phyloP scores from a whole-genome alignment of 1,140 invertebrate genomes.

The Drosophila pruinosa region DNA sequence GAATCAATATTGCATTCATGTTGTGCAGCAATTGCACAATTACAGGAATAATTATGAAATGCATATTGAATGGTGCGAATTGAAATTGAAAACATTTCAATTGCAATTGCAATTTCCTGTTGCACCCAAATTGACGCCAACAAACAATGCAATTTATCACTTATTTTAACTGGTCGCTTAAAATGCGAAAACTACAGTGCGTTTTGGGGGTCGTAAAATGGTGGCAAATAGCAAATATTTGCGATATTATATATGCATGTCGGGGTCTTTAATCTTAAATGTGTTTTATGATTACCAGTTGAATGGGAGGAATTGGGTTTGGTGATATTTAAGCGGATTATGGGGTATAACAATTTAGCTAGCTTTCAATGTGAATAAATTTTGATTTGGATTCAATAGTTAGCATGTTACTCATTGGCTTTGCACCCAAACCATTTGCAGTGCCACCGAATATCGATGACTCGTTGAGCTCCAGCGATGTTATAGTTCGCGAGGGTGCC shows the following conservation, averaged over 20 bases:
- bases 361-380: not conserved
- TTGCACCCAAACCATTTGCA: constrained; percentile 83
- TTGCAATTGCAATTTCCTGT: constrained; percentile 33
- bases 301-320: not conserved
- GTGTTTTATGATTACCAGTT: constrained; percentile 12
- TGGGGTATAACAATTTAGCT: constrained; percentile 7
- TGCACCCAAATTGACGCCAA: constrained; percentile 5
- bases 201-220: not conserved
- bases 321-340: constrained; percentile 20
- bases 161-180: constrained; percentile 14
- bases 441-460: constrained; percentile 96
- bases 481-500: constrained; percentile 95
- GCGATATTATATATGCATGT: not conserved
- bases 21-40: constrained; percentile 10
- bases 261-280: constrained; percentile 29
- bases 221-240: constrained; percentile 8
- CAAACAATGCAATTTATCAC: constrained; percentile 32
- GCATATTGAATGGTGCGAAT: constrained; percentile 15
- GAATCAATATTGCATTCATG: not conserved
- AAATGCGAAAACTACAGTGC: not conserved
- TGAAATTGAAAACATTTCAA: constrained; percentile 32
- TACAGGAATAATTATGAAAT: constrained; percentile 25
- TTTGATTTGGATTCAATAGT: not conserved
- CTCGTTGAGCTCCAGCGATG: constrained; percentile 93
- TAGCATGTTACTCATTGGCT: not conserved